Evolutionary conservation across 2,797 vertebrate species (phyloP).

Genomic region (Crocidura indochinensis): DNA sequence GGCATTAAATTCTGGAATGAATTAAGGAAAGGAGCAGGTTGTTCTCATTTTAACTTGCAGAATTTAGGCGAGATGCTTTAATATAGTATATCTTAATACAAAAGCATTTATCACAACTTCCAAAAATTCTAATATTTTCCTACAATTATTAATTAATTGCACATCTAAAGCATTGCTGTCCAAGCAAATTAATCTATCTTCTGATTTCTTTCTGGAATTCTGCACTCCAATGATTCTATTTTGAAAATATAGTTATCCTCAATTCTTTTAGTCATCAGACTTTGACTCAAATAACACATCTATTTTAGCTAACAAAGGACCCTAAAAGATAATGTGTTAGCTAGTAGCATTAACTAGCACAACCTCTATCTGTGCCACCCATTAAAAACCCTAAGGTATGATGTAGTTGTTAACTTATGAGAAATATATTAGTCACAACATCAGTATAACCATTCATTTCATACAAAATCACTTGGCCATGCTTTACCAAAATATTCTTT

Average conservation of each 20-base stretch:
- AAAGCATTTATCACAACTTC: neutral
- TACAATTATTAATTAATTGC: neutral
- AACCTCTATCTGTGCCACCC: neutral
- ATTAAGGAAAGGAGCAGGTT: neutral
- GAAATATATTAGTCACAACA: neutral
- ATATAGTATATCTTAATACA: neutral
- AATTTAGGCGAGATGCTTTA: neutral
- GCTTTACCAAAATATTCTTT: neutral
- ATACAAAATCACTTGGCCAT: neutral
- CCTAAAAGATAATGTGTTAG: too few species aligned
- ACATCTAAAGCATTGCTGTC: neutral
- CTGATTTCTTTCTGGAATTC: slow-evolving; percentile 6
- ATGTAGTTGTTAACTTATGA: slow-evolving; percentile 11
- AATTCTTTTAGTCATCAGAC: neutral
- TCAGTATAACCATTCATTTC: neutral
- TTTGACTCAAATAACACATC: neutral
- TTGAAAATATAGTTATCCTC: neutral
- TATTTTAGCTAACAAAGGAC: neutral
- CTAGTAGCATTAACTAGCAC: too few species aligned
- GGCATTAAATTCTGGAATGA: slow-evolving; percentile 12
- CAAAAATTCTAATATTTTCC: neutral
- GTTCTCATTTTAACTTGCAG: neutral
- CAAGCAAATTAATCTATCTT: neutral
- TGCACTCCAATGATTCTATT: neutral
- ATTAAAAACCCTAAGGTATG: neutral